phyloP scores from a whole-genome alignment of 2,888 invertebrate genomes.

The Choreutis nemorana region DNA sequence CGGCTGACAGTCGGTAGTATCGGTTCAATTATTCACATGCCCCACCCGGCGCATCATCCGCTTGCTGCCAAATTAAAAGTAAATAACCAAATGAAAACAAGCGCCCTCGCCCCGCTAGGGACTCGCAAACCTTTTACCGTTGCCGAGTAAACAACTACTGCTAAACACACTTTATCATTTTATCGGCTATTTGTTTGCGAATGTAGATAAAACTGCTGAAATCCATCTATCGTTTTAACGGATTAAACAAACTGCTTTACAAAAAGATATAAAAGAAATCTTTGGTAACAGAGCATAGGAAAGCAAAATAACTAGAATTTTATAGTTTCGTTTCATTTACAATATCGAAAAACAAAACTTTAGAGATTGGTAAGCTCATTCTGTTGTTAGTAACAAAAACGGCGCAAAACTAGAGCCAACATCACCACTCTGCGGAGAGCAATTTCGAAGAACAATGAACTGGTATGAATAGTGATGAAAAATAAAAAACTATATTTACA shows the following conservation, averaged over 20 bases:
- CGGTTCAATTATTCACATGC: slow-evolving; percentile 59
- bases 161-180: slow-evolving; percentile 60
- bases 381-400: slow-evolving; percentile 31
- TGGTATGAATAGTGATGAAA: slow-evolving; percentile 48
- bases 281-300: not conserved
- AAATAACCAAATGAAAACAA: slow-evolving; percentile 67
- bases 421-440: slow-evolving; percentile 51
- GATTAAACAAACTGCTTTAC: slow-evolving; percentile 2
- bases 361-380: slow-evolving; percentile 23
- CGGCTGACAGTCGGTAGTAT: slow-evolving; percentile 29
- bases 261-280: not conserved
- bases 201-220: slow-evolving; percentile 45
- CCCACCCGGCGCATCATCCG: slow-evolving; percentile 56
- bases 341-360: slow-evolving; percentile 11
- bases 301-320: not conserved
- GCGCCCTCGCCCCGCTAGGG: slow-evolving; percentile 50
- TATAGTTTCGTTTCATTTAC: slow-evolving; percentile 3
- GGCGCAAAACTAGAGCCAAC: slow-evolving; percentile 35
- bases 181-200: slow-evolving; percentile 53
- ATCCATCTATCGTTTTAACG: slow-evolving; percentile 18
- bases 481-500: slow-evolving; percentile 58
- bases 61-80: slow-evolving; percentile 67
- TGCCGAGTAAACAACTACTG: slow-evolving; percentile 56
- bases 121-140: slow-evolving; percentile 65
- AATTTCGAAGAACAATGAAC: slow-evolving; percentile 61